Base-by-base conservation (phyloP, 2,888 invertebrate genomes). In the Eupithecia tripunctaria region DNA sequence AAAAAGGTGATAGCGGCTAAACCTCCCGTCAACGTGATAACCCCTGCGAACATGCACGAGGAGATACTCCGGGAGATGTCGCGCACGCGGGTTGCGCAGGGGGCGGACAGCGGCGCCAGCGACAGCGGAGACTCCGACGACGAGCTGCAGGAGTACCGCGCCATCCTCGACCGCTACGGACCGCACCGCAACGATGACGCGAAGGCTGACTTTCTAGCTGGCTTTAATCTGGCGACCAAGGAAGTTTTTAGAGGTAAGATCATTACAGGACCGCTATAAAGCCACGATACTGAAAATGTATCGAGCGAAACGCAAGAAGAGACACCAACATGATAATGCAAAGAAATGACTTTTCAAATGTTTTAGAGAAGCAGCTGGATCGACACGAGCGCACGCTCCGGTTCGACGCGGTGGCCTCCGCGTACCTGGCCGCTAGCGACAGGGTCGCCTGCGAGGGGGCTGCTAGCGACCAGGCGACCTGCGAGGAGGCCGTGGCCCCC, bases 211-310 rank as follows among this genome's bases (percentile, higher is more conserved):
- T 97, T 97, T 85, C 91, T 97, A 69, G 94, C 95, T 36, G 91
- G 95, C 79, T 95, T 97, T 77, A 95, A 94, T 67, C 88, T 97
- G 73, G 96, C 96, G 10, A 96, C 96, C n/a, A 93, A 94, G 71
- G 90, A 91, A 67, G 91, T 87, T 76, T 95, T 91, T 81, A 96
- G 96, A 91, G 96, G 97, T 96, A 91, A 91, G 91, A 36, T 59
- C 59, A 27, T 27, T 59, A 25, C 6, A 27, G 8, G 29, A 29
- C 29, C 32, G 29, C n/a, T n/a, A 8, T 18, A 18, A 29, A 15
- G n/a, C 62, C 2, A 12, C 27, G 59, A 12, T 8, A 6, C 59
- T 21, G 51, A 18, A 51, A 51, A 21, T 21, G 51, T 51, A 21
- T 21, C 8, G 51, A 51, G 10, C 4, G 10, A 51, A 51, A 1